Conservation (phyloP, 2,888 invertebrate species). For the Meghimatium bilineatum region DNA sequence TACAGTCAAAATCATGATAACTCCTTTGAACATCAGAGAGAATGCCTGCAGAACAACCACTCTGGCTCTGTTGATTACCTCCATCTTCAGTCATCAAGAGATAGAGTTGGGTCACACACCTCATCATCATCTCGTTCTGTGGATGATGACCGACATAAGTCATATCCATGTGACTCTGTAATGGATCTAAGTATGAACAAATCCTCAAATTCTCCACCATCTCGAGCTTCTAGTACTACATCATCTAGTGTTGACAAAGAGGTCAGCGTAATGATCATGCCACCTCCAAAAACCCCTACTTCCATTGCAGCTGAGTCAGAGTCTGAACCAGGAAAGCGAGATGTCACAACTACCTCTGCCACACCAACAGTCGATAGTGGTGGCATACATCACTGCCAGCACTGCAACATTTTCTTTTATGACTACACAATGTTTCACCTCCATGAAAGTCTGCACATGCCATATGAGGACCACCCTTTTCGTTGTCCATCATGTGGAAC, state of each 20-base stretch:
- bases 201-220: slow-evolving; percentile 52
- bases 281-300: slow-evolving; percentile 57
- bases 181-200: slow-evolving; percentile 71
- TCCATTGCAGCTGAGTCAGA: slow-evolving; percentile 65
- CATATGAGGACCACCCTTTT: slow-evolving; percentile 68
- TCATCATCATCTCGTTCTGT: slow-evolving; percentile 39
- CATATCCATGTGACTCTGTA: slow-evolving; percentile 58
- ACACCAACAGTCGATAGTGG: slow-evolving; percentile 68
- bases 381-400: slow-evolving; percentile 68
- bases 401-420: slow-evolving; percentile 71
- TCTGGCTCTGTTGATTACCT: background rate
- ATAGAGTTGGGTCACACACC: slow-evolving; percentile 47
- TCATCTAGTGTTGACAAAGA: slow-evolving; percentile 58
- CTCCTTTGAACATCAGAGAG: slow-evolving; percentile 17
- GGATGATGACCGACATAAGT: slow-evolving; percentile 26
- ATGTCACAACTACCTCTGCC: slow-evolving; percentile 68
- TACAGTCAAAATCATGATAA: background rate
- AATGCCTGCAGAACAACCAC: background rate
- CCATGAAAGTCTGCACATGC: slow-evolving; percentile 71
- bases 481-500: slow-evolving; percentile 70
- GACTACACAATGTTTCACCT: slow-evolving; percentile 73
- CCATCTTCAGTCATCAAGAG: slow-evolving; percentile 15
- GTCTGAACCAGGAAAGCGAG: slow-evolving; percentile 64
- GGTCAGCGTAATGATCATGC: slow-evolving; percentile 55
- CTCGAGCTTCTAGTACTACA: slow-evolving; percentile 46